Evolutionary conservation across 2,113 vertebrate species (phyloP).

Genomic region (Peromyscus polionotus): DNA sequence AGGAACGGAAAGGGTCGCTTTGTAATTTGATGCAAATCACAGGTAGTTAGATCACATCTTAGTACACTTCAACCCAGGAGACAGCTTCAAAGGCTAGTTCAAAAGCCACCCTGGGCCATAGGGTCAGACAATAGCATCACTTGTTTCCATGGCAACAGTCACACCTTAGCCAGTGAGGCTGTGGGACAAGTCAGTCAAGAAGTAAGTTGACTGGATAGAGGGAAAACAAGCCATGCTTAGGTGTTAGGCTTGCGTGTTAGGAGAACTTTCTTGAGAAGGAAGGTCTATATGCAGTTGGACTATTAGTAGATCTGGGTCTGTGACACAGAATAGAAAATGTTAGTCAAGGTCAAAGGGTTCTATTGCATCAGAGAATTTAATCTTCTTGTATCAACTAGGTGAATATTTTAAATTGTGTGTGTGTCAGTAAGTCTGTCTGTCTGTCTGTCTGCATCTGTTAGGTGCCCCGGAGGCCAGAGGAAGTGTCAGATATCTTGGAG

Average conservation of each 20-base stretch:
- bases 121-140: not conserved
- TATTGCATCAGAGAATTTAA: not conserved
- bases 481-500: not conserved
- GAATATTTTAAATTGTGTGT: not conserved
- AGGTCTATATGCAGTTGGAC: not conserved
- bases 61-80: not conserved
- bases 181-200: constrained; percentile 34
- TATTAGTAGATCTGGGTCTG: not conserved
- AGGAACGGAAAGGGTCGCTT: not conserved
- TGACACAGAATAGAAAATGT: not conserved
- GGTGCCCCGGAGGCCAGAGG: not conserved
- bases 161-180: not conserved
- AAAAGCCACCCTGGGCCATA: not conserved
- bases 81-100: not conserved
- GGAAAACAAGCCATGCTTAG: not conserved
- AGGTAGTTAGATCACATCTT: not conserved
- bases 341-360: not conserved
- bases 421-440: not conserved
- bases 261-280: not conserved
- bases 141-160: not conserved
- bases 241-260: not conserved
- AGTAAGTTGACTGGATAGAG: constrained; percentile 23
- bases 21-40: not conserved
- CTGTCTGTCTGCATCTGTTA: too few species aligned
- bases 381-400: not conserved